phyloP scores from a whole-genome alignment of 2,113 vertebrate species.

The Gobiocypris rarus region DNA sequence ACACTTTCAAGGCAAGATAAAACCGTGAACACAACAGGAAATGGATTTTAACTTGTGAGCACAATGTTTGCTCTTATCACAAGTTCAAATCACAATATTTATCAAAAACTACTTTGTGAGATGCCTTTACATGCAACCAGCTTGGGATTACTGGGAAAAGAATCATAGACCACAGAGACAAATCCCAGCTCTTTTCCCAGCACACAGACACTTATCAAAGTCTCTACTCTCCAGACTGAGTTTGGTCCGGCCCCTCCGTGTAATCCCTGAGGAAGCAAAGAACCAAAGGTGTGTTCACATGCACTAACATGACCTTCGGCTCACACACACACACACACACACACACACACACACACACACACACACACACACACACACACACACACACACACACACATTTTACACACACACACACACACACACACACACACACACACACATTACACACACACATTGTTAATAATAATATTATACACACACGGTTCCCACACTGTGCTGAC shows the following conservation, averaged over 20 bases:
- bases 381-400: no score
- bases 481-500: conserved; percentile 7
- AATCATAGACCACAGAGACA: background rate
- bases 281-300: conserved; percentile 23
- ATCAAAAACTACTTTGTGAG: background rate
- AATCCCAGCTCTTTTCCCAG: background rate
- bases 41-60: background rate
- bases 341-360: no score
- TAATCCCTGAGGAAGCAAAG: conserved; percentile 17
- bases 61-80: background rate
- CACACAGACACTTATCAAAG: background rate
- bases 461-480: no score
- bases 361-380: no score
- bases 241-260: background rate
- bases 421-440: no score
- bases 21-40: background rate
- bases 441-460: no score
- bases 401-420: no score
- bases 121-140: background rate
- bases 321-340: background rate
- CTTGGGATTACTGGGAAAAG: conserved; percentile 4
- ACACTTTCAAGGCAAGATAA: background rate
- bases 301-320: background rate
- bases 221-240: background rate
- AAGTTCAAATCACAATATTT: background rate